Base-by-base conservation (phyloP, 2,888 invertebrate species). In the Drosophila anceps region DNA sequence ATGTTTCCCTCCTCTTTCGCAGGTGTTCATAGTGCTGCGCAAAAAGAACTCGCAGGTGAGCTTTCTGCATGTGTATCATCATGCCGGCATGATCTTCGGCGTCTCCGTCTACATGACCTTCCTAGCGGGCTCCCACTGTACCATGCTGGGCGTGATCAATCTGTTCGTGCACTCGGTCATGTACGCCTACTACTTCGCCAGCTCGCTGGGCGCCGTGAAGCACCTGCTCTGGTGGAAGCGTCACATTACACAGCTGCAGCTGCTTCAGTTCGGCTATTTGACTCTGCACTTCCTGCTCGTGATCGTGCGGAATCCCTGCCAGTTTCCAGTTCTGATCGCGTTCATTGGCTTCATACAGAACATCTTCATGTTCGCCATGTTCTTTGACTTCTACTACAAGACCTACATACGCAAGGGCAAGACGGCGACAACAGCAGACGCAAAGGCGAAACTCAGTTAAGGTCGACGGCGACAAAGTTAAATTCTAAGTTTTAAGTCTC, bases 21-120 rank as follows among this genome's bases (percentile, higher is more conserved):
- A 93, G 92, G 82, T 92, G 70, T 97, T 98, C 92, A 97, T 98
- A 90, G 95, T 97, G 8, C 91, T 97, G 77, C 94, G 97, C 41
- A 97, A 97, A 92, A 98, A 97, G 91, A 94, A 95, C 79, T 95
- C 94, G 75, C 97, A 98, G 93, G 94, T 97, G n/a, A 95, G 96
- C 27, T 97, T 97, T 85, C 94, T 98, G 20, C 98, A 98, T 88
- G 95, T 97, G 0, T 97, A 97, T 90, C 98, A 98, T 92, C 98
- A 98, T 58, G 94, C 95, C 0, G 96, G 96, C 0, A 97, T 98
- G 97, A 95, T 96, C 0, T 41, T 95, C 7, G 94, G 95, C 0
- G 93, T 94, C 66, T 97, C 96, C 95, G 91, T 93, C 18, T 94
- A 93, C 3, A 90, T 93, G 1, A 96, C 95, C 69, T 92, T 91